Evolutionary conservation across 2,888 invertebrate species (phyloP), one percentile per base, ranked within the genome.

Genomic region (Brachypalpus laphriformis): DNA sequence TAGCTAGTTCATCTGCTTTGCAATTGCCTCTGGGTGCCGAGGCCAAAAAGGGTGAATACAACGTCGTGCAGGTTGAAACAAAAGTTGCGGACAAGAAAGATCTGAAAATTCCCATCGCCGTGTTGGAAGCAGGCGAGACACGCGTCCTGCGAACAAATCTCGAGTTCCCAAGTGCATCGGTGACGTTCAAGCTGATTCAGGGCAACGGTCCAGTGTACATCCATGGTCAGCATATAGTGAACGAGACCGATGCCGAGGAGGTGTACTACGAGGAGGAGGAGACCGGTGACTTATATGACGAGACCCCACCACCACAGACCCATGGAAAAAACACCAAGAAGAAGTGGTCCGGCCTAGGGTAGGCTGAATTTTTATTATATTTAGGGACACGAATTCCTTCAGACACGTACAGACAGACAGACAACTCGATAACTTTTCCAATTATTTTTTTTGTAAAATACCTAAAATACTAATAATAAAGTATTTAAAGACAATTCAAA

Each of bases 131-230:
- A 9, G 97, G 96, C 8, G 95, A 96, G 89, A 94, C 94, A 28
- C 93, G 95, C 88, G 95, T 95, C 89, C 94, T 95, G 86, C 94
- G 94, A 87, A 94, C 97, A 78, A 97, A 97, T 91, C 94, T 97
- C 74, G 96, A 96, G 90, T 97, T 97, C 91, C 96, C 97, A 3
- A 96, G 96, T 92, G 96, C 96, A 61, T 97, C 97, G 45, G 96
- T 97, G 87, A 96, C 96, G 86, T 97, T 97, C 90, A 95, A 95
- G 88, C 93, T 97, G 78, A 93, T 95, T 87, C 94, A 95, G 93
- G 95, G 95, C 47, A 94, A 93, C 85, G 97, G 97, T 5, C 97
- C 97, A n/a, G 96, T 97, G 82, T 96, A 97, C 90, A 94, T 97
- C 91, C 95, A 96, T 89, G 97, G 97, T 16, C 96, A 97, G 89